Evolutionary conservation across 2,888 invertebrate species (phyloP).

Genomic region (Diarsia mendica): DNA sequence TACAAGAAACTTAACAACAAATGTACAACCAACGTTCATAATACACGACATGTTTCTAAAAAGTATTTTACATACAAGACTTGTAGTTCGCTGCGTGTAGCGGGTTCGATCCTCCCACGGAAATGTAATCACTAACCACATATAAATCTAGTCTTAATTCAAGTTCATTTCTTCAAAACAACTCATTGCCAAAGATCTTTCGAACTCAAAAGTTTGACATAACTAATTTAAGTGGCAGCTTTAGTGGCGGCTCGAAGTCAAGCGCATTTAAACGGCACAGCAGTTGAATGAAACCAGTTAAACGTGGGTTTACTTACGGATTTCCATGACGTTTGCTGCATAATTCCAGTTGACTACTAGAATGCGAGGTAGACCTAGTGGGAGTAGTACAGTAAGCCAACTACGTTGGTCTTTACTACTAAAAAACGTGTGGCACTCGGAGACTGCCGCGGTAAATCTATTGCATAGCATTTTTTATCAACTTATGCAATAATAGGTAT

Average conservation of each 20-base stretch:
- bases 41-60: too few relatives aligned
- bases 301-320: constrained; percentile 32
- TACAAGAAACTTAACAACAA: too few relatives aligned
- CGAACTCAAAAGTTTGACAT: not conserved
- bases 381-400: constrained; percentile 12
- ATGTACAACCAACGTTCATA: too few relatives aligned
- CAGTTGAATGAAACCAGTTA: constrained; percentile 22
- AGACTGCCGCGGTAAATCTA: too few relatives aligned
- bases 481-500: too few relatives aligned
- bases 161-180: not conserved
- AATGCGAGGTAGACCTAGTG: constrained; percentile 6
- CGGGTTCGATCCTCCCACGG: too few relatives aligned
- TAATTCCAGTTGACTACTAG: constrained; percentile 30
- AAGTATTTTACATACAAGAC: too few relatives aligned
- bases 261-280: constrained; percentile 14
- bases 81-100: too few relatives aligned
- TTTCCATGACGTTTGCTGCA: constrained; percentile 31
- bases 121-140: too few relatives aligned
- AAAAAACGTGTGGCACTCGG: too few relatives aligned
- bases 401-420: not conserved
- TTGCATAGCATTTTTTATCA: too few relatives aligned
- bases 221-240: constrained; percentile 4
- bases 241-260: not conserved
- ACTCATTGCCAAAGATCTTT: too few relatives aligned
- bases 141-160: not conserved